phyloP scores from a whole-genome alignment of 1,140 invertebrate species.

The Rhyacophila brunnea region DNA sequence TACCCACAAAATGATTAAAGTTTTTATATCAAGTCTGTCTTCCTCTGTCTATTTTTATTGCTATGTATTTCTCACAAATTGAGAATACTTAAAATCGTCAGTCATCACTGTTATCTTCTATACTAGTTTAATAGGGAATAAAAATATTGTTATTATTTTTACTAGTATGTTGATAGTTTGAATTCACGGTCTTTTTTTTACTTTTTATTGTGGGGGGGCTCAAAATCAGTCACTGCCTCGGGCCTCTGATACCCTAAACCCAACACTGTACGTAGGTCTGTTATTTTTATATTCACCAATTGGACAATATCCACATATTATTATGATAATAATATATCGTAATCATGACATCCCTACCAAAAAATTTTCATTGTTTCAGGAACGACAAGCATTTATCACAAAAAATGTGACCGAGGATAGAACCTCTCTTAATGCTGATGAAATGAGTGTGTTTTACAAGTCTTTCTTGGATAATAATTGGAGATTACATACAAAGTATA shows the following conservation, averaged over 20 bases:
- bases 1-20: no score
- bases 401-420: slow-evolving; percentile 53
- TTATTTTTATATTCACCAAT: neutral
- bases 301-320: neutral
- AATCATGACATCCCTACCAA: neutral
- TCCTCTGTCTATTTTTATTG: no score
- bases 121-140: no score
- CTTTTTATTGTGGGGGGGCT: neutral
- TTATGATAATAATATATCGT: neutral
- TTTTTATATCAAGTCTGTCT: no score
- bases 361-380: slow-evolving; percentile 51
- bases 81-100: no score
- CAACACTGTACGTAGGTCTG: neutral
- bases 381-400: slow-evolving; percentile 64
- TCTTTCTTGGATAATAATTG: slow-evolving; percentile 76
- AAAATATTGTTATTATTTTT: no score
- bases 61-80: no score
- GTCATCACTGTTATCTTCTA: no score
- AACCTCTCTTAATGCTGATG: slow-evolving; percentile 65
- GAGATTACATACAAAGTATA: slow-evolving; percentile 68
- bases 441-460: slow-evolving; percentile 86
- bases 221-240: neutral
- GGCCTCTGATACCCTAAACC: neutral
- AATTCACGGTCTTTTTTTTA: neutral
- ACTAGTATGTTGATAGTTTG: no score